Base-by-base conservation (phyloP, 2,888 invertebrate genomes). In the Tachina fera region DNA sequence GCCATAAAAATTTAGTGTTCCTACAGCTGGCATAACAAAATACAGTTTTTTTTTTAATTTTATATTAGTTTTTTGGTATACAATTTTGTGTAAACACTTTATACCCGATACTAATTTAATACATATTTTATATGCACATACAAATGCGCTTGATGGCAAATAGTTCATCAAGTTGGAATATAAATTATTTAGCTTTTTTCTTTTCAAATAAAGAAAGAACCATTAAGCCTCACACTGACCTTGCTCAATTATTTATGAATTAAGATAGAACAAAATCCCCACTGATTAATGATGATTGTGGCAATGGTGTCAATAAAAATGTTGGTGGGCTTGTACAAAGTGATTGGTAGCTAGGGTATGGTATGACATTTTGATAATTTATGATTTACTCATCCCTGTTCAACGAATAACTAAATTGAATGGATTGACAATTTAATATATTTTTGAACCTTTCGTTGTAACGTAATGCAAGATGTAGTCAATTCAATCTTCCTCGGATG, bases 221-320 rank as follows among this genome's bases (percentile, higher is more conserved):
- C 70, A 31, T 31, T 31, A 31, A 31, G 31, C 31, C 31, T 31
- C 53, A 10, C 41, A 22, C 14, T 56, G 53, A 11, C 70, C 70
- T 56, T 56, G 14, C 43, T 58, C 58, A 71, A 58, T 71, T 58
- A 58, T 58, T 70, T 56, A 56, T 56, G 43, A 56, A 22, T 71
- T 39, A 16, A 31, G 39, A 65, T 31, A 9, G 14, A 11, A 63
- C 4, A 41, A 41, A 51, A n/a, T n/a, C 31, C 49, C 49, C 1
- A 39, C 9, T 51, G 68, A 53, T 68, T 68, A 68, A 68, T 68
- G 16, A 68, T 41, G 39, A 41, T 68, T 41, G 13, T 68, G 19
- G 39, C 39, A 39, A 53, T 22, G 3, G 19, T 68, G 51, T 68
- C 53, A 51, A 16, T 10, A 1, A 39, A 68, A 68, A 51, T 51